Evolutionary conservation across 2,888 invertebrate species (phyloP), one percentile per base, ranked within the genome.

Genomic region (Atherix ibis): DNA sequence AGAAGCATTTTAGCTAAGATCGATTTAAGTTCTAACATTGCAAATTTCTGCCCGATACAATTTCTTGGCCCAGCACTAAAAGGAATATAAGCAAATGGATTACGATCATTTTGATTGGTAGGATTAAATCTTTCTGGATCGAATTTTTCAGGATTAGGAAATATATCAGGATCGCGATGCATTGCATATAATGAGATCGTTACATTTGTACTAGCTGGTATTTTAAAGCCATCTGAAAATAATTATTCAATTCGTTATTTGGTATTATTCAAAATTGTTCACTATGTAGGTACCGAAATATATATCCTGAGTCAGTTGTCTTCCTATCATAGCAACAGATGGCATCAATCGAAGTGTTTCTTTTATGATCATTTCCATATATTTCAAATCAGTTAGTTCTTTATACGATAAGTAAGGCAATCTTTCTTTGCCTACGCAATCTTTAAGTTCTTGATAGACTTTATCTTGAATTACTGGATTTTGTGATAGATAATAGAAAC

Each of bases 281-380:
- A n/a, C n/a, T n/a, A n/a, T n/a, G n/a, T n/a, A n/a, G n/a, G n/a
- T 29, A 35, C 35, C 30, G 24, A 35, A 25, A 17, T 30, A 24
- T 15, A 29, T 30, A 10, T 35, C 35, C 8, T 31, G 26, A 5
- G 26, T 31, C 4, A 35, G 14, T n/a, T 15, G 18, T 13, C 35
- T 10, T 4, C 31, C 35, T 9, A 35, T 35, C 9, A 35, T 27
- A 4, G 58, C 56, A 16, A 58, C 53, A 5, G 58, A 51, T 18
- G 58, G 50, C 36, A 55, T 41, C 37, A 58, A 39, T 4, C 58
- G 55, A 38, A 58, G 38, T 10, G 56, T 46, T 41, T 58, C 58
- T 28, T 54, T 53, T 28, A 58, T 46, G 34, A 58, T 51, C 36
- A 54, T 51, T 18, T 58, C 58, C 40, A 58, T 41, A 24, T 55